Evolutionary conservation across 2,113 vertebrate genomes (phyloP), one percentile per base, ranked within the genome.

Genomic region (Lipophrys pholis): DNA sequence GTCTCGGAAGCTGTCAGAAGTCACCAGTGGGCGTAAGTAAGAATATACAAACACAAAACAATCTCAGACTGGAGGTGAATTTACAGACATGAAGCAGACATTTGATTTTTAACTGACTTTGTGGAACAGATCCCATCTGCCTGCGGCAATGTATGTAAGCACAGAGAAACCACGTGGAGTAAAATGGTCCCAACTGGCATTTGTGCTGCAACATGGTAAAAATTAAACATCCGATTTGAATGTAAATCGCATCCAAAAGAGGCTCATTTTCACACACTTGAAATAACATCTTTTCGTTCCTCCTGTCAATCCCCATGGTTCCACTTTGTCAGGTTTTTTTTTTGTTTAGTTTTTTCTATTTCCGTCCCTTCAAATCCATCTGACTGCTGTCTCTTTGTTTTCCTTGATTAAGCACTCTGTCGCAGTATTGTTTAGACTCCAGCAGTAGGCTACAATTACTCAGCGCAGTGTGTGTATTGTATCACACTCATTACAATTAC

Each of bases 401-500:
- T 61, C 57, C 62, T 74, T 88, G 85, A 88, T 81, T 77, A 82
- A 83, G 78, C 69, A 73, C 69, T 86, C 81, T 83, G 85, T 74
- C 17, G 38, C 38, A 12, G 62, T 36, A 80, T 82, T 85, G 80
- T 88, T 88, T 87, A 80, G 80, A 75, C 64, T 83, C 46, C 70
- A 76, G 71, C 70, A 78, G 55, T 68, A 73, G 64, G 77, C 78
- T 75, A 78, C 84, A 86, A 84, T 85, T 85, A 85, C 80, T 81
- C 77, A 73, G 59, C 51, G 6, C 60, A 67, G 39, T 56, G 87
- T 75, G 73, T 81, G 76, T 83, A 38, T 83, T 85, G 60, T 84
- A 71, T 79, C 76, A 62, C 66, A 1, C 86, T 88, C 78, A 83
- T 89, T 87, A 86, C 81, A 81, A 84, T 89, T 83, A 89, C 78